Conservation (phyloP, 2,113 vertebrate genomes). For the Actenoides lindsayi region DNA sequence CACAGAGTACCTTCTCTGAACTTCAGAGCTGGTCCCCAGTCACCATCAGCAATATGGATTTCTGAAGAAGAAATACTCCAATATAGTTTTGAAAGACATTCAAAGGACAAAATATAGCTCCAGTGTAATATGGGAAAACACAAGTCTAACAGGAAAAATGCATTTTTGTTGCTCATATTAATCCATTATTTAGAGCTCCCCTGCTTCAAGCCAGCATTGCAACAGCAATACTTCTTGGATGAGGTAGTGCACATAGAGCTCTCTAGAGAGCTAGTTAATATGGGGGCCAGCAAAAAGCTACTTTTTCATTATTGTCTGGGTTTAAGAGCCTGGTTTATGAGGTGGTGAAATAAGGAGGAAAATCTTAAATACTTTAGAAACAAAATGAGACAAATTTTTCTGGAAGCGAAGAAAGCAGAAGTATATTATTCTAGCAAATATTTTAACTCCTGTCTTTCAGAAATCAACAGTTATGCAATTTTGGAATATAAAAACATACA, state of each 20-base stretch:
- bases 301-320: constrained; percentile 51
- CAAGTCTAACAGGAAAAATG: background rate
- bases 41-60: background rate
- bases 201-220: constrained; percentile 35
- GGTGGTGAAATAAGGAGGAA: constrained; percentile 45
- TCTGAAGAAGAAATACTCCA: background rate
- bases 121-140: background rate
- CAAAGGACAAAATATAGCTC: background rate
- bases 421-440: background rate
- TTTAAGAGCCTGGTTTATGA: constrained; percentile 41
- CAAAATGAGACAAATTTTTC: background rate
- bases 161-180: constrained; percentile 36
- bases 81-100: background rate
- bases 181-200: constrained; percentile 59
- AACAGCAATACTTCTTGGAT: constrained; percentile 37
- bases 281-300: background rate
- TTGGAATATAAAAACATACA: background rate
- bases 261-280: constrained; percentile 44
- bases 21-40: background rate
- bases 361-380: constrained; percentile 17
- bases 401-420: background rate
- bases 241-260: background rate
- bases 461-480: background rate
- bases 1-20: background rate
- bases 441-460: background rate